Evolutionary conservation across 2,113 vertebrate genomes (phyloP).

Genomic region (Baryphthengus martii): DNA sequence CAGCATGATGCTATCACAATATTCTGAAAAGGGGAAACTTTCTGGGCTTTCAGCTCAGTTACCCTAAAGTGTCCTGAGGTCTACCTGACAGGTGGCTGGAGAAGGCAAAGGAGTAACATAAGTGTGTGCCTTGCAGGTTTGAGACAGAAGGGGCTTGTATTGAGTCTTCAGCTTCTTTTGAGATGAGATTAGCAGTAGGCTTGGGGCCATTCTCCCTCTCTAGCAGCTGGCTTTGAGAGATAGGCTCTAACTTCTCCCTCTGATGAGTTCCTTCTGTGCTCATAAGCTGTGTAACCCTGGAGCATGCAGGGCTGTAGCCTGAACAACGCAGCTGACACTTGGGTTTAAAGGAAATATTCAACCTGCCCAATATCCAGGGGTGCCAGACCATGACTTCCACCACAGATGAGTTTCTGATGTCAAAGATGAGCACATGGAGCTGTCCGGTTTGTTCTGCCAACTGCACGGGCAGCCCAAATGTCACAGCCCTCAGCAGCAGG

Average conservation of each 20-base stretch:
- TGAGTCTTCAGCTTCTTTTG: neutral
- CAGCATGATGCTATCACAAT: neutral
- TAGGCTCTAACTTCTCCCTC: neutral
- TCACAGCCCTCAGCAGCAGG: neutral
- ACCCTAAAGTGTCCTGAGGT: neutral
- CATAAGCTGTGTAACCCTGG: too few relatives aligned
- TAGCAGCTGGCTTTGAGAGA: neutral
- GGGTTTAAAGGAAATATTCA: neutral
- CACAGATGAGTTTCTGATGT: neutral
- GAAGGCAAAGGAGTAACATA: neutral
- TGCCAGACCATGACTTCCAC: neutral
- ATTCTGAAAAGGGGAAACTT: neutral
- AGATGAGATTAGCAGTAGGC: neutral
- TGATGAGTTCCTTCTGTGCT: neutral
- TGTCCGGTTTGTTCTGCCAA: neutral
- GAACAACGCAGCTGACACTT: neutral
- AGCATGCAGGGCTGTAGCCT: neutral
- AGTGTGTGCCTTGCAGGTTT: neutral
- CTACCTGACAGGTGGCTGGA: neutral
- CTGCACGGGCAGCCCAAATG: neutral
- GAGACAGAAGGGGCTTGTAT: neutral
- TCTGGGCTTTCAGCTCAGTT: neutral
- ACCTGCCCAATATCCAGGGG: neutral
- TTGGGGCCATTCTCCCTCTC: neutral
- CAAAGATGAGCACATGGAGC: fast-evolving